phyloP scores from a whole-genome alignment of 2,888 invertebrate genomes.

The Conus canariensis region DNA sequence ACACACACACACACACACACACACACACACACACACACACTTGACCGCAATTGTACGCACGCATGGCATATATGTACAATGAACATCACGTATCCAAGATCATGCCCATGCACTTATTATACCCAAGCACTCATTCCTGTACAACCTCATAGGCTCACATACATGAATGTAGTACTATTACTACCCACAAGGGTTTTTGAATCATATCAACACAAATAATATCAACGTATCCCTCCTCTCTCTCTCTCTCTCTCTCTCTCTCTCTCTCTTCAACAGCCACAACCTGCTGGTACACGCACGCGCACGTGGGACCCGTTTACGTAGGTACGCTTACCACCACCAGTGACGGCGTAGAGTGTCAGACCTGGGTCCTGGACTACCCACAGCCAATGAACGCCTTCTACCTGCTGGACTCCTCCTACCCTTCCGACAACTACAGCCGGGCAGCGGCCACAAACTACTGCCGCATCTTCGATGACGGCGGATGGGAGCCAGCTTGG shows the following conservation, averaged over 20 bases:
- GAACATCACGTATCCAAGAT: no score
- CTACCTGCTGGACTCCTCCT: not conserved
- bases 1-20: no score
- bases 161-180: not conserved
- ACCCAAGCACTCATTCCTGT: not conserved
- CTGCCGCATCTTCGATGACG: conserved; percentile 11
- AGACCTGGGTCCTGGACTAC: not conserved
- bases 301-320: not conserved
- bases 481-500: not conserved
- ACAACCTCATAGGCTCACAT: not conserved
- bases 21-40: no score
- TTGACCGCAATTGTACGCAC: no score
- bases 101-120: not conserved
- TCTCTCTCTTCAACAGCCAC: not conserved
- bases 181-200: not conserved
- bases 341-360: not conserved
- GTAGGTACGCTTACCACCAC: not conserved
- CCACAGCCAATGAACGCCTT: not conserved
- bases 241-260: not conserved
- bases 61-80: no score
- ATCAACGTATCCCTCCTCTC: no score
- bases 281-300: conserved; percentile 13
- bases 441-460: not conserved
- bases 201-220: no score
- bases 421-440: not conserved